Evolutionary conservation across 2,888 invertebrate species (phyloP).

Genomic region (Crossocerus cetratus): DNA sequence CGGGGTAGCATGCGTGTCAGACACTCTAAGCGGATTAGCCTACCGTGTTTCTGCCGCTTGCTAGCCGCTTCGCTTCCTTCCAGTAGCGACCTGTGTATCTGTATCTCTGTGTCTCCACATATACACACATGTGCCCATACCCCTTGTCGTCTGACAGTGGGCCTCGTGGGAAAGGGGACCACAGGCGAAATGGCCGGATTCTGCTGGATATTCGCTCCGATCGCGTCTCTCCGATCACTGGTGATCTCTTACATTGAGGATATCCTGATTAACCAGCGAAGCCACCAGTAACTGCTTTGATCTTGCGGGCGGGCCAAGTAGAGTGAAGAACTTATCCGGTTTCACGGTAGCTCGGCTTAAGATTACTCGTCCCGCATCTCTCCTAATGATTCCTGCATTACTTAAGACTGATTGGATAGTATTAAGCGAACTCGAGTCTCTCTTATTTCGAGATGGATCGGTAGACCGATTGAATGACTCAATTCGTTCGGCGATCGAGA

Average conservation of each 20-base stretch:
- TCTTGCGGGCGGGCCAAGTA: background rate
- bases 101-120: too few species aligned
- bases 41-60: conserved; percentile 13
- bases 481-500: background rate
- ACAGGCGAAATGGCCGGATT: conserved; percentile 14
- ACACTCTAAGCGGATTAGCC: conserved; percentile 62
- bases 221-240: conserved; percentile 12
- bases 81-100: background rate
- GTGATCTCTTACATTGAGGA: conserved; percentile 9
- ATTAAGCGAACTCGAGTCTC: too few species aligned
- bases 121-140: background rate
- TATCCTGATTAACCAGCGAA: background rate
- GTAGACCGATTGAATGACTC: background rate
- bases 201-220: conserved; percentile 18
- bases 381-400: too few species aligned
- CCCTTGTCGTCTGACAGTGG: conserved; percentile 4
- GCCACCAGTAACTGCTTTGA: background rate
- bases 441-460: too few species aligned
- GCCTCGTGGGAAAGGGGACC: conserved; percentile 56
- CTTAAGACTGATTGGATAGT: too few species aligned
- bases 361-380: too few species aligned
- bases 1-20: conserved; percentile 57
- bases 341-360: too few species aligned
- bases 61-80: conserved; percentile 20
- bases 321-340: too few species aligned